phyloP scores from a whole-genome alignment of 2,797 vertebrate species.

The Typhlichthys eigenmanni region DNA sequence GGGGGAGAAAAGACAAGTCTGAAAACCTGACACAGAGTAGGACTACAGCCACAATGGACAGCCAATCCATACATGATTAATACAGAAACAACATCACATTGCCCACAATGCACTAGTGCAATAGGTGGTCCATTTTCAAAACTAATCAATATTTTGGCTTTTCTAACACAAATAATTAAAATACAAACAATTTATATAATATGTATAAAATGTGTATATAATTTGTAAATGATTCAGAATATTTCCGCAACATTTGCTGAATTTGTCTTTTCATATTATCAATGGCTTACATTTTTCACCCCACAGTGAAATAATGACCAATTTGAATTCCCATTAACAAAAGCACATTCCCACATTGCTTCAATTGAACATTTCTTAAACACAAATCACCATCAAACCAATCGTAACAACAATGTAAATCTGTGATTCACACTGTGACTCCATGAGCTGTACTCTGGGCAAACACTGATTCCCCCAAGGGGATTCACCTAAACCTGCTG shows the following conservation, averaged over 20 bases:
- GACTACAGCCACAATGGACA: slow-evolving; percentile 22
- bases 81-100: slow-evolving; percentile 5
- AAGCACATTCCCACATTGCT: background rate
- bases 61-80: slow-evolving; percentile 28
- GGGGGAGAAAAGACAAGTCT: slow-evolving; percentile 58
- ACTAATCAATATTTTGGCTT: too few species aligned
- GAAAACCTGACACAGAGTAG: slow-evolving; percentile 45
- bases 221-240: too few species aligned
- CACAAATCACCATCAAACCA: too few species aligned
- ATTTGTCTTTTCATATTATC: too few species aligned
- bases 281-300: too few species aligned
- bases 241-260: too few species aligned
- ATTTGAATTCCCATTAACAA: background rate
- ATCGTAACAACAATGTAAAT: background rate
- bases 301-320: too few species aligned
- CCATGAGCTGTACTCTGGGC: slow-evolving; percentile 22
- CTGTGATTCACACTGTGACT: slow-evolving; percentile 9
- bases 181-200: too few species aligned
- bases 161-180: too few species aligned
- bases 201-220: too few species aligned
- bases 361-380: background rate
- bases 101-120: too few species aligned
- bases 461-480: slow-evolving; percentile 28
- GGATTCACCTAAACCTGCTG: slow-evolving; percentile 28
- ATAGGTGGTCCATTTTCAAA: too few species aligned